Base-by-base conservation (phyloP, 2,888 invertebrate genomes). In the Dasypolia templi region DNA sequence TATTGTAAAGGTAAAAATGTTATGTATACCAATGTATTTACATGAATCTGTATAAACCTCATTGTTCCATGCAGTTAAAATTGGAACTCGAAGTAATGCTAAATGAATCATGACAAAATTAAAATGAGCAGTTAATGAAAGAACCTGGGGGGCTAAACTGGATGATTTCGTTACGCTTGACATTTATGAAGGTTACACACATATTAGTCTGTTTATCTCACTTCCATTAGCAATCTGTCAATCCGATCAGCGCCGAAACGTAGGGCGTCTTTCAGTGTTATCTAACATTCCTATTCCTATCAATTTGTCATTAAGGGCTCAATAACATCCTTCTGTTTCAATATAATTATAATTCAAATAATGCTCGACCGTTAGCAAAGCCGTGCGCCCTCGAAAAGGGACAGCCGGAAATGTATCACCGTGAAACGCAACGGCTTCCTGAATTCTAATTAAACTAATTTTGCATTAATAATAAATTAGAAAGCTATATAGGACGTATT, bases 331-430 rank as follows among this genome's bases (percentile, higher is more conserved):
- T 58, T 75, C 62, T 79, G 81, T 84, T 86, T 83, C 75, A 88
- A 86, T 84, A 79, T 85, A 49, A 49, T 42, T 64, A 89, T 89
- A 69, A 66, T 86, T 84, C 84, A 88, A 85, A 89, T 88, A 87
- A 86, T 86, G 82, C 76, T 84, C 82, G 89, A 93, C 93, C 92
- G 93, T 93, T 93, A 93, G 85, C 83, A 86, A 92, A 35, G 92
- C 91, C 92, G 91, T 89, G 82, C 84, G 91, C 88, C 91, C 92
- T 93, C 90, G 83, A 91, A 92, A 93, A 93, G 92, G 92, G 92
- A 89, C 91, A 58, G 80, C 92, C 93, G 94, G 93, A 93, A 92
- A 91, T 92, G 86, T 90, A 90, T 88, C 90, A 91, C 87, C 84
- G 86, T 91, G 89, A 90, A 92, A 91, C 90, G 90, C 89, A 89